Base-by-base conservation (phyloP, 2,888 invertebrate genomes). In the Ennomos fuscantarius region DNA sequence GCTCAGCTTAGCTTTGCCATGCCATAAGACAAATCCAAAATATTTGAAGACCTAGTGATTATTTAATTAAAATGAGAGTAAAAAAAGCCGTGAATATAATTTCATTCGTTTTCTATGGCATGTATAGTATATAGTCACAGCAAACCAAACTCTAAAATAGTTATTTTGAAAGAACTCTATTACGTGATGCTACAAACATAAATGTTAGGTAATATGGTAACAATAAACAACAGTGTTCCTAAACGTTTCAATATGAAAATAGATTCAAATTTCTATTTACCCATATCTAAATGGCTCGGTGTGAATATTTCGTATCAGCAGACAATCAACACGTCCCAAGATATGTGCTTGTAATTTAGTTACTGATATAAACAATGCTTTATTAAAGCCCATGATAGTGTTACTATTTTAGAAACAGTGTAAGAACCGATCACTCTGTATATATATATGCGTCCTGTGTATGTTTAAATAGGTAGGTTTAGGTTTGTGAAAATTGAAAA, bases 301-400 rank as follows among this genome's bases (percentile, higher is more conserved):
- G 66, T 68, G 68, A 73, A 72, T 72, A 73, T 69, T 70, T 74
- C 69, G 70, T 72, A 72, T 71, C 69, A 67, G 68, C 61, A 66
- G 69, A 73, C 66, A 74, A 75, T 76, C 71, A 76, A 69, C 72
- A 70, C 65, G 70, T 72, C 69, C 69, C 66, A 65, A 67, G 73
- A 70, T 73, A 73, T 74, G 76, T 74, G 70, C 72, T 69, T 68
- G 69, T 75, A 79, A 78, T 77, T 78, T 72, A 75, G 70, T 75
- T 54, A 62, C 65, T 60, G 54, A 58, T 60, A 63, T 32, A 49
- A 68, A 73, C 70, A 79, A 79, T 74, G 63, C 65, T 66, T 73
- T 73, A 71, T 72, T 72, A 69, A 24, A 74, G 68, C 52, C 56
- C 52, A 56, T 69, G 70, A 70, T 73, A 65, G 68, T 64, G 63